Evolutionary conservation across 1,140 invertebrate genomes (phyloP), one percentile per base, ranked within the genome.

Genomic region (Camponotus pennsylvanicus): DNA sequence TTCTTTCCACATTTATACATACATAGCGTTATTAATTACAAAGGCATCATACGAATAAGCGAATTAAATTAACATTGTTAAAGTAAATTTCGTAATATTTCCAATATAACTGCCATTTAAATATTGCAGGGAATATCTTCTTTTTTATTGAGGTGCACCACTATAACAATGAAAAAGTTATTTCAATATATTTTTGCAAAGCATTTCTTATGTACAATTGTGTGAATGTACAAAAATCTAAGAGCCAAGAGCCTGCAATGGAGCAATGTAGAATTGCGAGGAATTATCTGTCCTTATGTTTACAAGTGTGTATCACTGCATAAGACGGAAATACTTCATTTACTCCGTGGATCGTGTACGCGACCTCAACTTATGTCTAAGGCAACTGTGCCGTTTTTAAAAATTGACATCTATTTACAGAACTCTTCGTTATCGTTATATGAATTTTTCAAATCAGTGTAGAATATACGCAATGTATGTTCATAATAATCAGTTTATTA

Each of bases 401-500:
- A 91, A 91, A 90, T 91, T 88, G 90, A 90, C 88, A 87, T 90
- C 80, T 92, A 91, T 92, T 75, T 92, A 92, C 91, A 92, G 78
- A 91, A 90, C 80, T 89, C 75, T 91, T 91, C 76, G 89, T 91
- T 91, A 91, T 91, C 87, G 15, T 52, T 86, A 88, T 90, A 91
- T 91, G 91, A 92, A 92, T 92, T 92, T 92, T 88, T 86, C 84
- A 85, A 73, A 86, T 85, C 86, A 86, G 89, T 92, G 86, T 91
- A 90, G 88, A 92, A 91, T 92, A 92, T 92, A 92, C 84, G 86
- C 85, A 90, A 85, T 86, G 82, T 59, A 83, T 85, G 79, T 89
- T 90, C 69, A 91, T 93, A 91, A 88, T 93, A 93, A 93, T 93
- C 92, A 91, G 85, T 93, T 93, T 93, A 93, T 93, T 93, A 93